Percentiles rank a stretch among this genome's conserved stretches.
phyloP scores from a whole-genome alignment of 23 tunicate species.

The Botrylloides violaceus region DNA sequence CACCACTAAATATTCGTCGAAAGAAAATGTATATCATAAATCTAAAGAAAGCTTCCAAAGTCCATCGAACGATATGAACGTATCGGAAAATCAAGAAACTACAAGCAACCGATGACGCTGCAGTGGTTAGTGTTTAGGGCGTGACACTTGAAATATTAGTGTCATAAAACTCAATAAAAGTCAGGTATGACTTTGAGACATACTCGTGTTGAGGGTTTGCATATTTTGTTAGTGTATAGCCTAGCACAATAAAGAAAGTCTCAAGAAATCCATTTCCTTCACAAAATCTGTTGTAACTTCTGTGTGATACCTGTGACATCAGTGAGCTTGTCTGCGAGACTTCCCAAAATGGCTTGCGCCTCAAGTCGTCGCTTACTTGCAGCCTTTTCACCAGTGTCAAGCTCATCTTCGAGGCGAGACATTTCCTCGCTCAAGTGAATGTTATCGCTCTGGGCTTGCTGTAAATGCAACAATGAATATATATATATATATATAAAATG shows the following conservation, averaged over 20 bases:
- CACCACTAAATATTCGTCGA: no score
- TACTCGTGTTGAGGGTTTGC: background rate
- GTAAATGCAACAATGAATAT: background rate
- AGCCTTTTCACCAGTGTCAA: constrained; percentile 19
- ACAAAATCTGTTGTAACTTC: constrained; percentile 48
- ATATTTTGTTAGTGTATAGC: background rate
- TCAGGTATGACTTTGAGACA: no score
- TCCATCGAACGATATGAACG: no score
- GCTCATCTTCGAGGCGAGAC: constrained; percentile 14
- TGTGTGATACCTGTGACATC: constrained; percentile 72
- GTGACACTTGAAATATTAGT: no score
- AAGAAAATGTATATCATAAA: no score
- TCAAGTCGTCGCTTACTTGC: constrained; percentile 22
- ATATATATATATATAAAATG: no score
- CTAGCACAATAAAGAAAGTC: background rate
- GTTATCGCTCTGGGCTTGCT: constrained; percentile 46
- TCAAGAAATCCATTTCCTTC: constrained; percentile 8
- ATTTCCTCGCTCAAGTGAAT: constrained; percentile 36
- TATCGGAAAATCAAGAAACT: no score
- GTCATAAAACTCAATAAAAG: no score
- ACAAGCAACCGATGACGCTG: no score
- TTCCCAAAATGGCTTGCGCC: constrained; percentile 38
- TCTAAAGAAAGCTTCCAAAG: no score
- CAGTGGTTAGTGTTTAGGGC: no score
- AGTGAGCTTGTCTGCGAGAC: constrained; percentile 47